A percentile compares a stretch with the other conserved stretches of the same genome.
These are phyloP conservation scores for Andricus grossulariae DNA, from an alignment of 1,140 invertebrate species.

Conservation along the genomic window DNA sequence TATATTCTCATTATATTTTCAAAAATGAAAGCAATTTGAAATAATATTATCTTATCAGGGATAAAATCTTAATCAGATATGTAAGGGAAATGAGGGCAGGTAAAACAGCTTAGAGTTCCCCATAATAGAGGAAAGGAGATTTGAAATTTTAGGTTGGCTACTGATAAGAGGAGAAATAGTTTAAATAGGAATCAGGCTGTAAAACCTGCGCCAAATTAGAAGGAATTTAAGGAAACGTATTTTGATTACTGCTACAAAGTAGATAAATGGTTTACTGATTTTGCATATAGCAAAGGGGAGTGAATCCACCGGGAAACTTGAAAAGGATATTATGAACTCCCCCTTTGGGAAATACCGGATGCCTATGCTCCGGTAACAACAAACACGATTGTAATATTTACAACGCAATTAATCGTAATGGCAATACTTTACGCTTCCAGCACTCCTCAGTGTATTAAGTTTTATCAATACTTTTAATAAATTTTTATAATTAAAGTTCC, in stretches of 20 bases:
- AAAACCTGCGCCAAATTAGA: not conserved
- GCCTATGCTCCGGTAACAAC: not conserved
- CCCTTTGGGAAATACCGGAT: conserved; percentile 18
- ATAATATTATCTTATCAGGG: too few relatives aligned
- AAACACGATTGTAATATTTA: conserved; percentile 23
- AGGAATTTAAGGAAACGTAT: not conserved
- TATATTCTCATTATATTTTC: too few relatives aligned
- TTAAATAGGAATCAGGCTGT: too few relatives aligned
- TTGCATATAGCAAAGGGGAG: not conserved
- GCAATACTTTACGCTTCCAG: not conserved
- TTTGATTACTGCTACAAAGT: conserved; percentile 5
- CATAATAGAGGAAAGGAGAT: too few relatives aligned
- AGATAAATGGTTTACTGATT: conserved; percentile 6
- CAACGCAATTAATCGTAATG: conserved; percentile 15
- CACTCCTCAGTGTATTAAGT: not conserved
- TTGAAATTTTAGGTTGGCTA: too few relatives aligned
- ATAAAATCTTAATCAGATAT: too few relatives aligned
- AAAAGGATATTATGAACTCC: conserved; percentile 2
- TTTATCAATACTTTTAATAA: not conserved
- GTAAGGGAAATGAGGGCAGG: too few relatives aligned
- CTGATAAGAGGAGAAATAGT: too few relatives aligned
- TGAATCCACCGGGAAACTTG: conserved; percentile 1
- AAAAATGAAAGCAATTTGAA: too few relatives aligned
- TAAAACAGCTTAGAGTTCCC: too few relatives aligned
- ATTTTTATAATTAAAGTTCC: not conserved